phyloP scores from a whole-genome alignment of 2,797 vertebrate species.

The Spinus pinus region DNA sequence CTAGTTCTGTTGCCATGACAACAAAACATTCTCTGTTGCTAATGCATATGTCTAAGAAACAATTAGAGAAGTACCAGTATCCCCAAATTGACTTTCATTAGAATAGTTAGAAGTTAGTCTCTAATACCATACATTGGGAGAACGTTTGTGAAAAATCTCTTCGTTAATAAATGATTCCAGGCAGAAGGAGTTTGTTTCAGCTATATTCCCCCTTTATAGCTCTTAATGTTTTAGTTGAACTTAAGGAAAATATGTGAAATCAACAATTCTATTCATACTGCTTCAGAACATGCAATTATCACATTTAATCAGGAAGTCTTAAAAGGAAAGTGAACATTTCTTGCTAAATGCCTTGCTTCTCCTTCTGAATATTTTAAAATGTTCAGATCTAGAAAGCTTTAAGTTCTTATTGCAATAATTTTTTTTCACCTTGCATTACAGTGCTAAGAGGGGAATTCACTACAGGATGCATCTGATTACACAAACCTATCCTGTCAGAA shows the following conservation, averaged over 20 bases:
- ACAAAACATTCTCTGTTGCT: not conserved
- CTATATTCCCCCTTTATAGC: not conserved
- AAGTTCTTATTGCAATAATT: not conserved
- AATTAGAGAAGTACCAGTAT: constrained; percentile 10
- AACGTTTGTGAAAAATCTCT: not conserved
- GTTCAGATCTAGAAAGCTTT: not conserved
- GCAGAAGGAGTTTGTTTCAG: not conserved
- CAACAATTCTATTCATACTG: not conserved
- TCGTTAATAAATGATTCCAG: not conserved
- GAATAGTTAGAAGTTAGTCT: constrained; percentile 19
- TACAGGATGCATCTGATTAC: not conserved
- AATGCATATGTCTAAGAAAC: not conserved
- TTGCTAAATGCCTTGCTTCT: not conserved
- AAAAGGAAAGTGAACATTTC: not conserved
- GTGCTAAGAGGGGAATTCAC: not conserved
- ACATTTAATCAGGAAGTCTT: not conserved
- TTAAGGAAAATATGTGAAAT: not conserved
- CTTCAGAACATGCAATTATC: not conserved
- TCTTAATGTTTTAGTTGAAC: not conserved
- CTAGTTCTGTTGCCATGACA: not conserved
- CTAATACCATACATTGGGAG: not conserved
- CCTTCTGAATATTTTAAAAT: not conserved
- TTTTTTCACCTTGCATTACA: not conserved
- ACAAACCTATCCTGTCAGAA: not conserved
- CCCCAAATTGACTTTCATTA: constrained; percentile 10